phyloP scores from a whole-genome alignment of 2,888 invertebrate genomes.

The Ecliptopera silaceata region DNA sequence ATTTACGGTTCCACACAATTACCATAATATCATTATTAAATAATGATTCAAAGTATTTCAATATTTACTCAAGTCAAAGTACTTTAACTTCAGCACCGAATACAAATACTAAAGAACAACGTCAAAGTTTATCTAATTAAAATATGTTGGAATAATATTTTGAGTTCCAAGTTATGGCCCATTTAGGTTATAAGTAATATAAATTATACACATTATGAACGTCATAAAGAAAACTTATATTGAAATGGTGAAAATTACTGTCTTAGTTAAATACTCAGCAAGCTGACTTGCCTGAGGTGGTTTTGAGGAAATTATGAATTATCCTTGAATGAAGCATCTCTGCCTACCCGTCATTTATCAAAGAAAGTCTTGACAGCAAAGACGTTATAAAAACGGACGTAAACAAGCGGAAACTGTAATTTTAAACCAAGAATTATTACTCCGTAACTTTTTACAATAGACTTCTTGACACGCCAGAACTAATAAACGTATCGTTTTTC shows the following conservation, averaged over 20 bases:
- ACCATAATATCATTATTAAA: too few species aligned
- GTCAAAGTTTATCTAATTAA: constrained; percentile 35
- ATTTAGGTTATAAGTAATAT: constrained; percentile 34
- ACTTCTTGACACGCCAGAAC: too few species aligned
- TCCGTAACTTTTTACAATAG: too few species aligned
- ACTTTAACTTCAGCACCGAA: constrained; percentile 26
- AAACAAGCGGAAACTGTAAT: neutral
- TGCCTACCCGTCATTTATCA: neutral
- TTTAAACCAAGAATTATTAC: neutral
- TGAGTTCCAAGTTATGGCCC: constrained; percentile 35
- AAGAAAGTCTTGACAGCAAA: neutral
- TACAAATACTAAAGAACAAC: constrained; percentile 36
- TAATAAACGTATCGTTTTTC: too few species aligned
- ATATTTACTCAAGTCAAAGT: constrained; percentile 28
- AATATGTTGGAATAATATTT: constrained; percentile 42
- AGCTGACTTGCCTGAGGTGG: constrained; percentile 7
- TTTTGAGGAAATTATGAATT: constrained; percentile 15
- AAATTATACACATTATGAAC: constrained; percentile 30
- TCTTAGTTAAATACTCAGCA: constrained; percentile 22
- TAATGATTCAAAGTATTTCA: constrained; percentile 14
- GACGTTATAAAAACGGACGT: neutral
- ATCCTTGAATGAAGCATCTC: constrained; percentile 3
- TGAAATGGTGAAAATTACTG: constrained; percentile 21
- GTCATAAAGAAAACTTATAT: constrained; percentile 23
- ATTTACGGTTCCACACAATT: too few species aligned